phyloP scores from a whole-genome alignment of 1,140 invertebrate species.

The Caenorhabditis brenneri region DNA sequence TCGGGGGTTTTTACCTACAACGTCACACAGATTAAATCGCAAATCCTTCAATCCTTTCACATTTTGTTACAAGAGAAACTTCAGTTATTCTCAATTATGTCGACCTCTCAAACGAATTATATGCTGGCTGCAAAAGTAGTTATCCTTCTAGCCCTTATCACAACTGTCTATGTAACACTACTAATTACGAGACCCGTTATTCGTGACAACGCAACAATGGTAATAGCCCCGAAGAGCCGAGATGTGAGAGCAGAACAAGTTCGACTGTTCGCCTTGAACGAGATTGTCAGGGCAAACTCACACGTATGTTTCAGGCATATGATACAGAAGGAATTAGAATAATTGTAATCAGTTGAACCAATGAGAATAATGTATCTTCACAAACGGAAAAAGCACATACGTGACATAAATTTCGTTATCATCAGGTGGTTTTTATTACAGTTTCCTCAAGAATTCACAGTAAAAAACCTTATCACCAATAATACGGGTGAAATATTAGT shows the following conservation, averaged over 20 bases:
- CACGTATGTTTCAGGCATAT: neutral
- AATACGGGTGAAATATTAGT: too few species aligned
- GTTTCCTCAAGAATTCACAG: too few species aligned
- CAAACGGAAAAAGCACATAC: too few species aligned
- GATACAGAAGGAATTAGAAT: too few species aligned
- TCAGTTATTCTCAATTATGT: neutral
- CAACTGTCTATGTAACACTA: neutral
- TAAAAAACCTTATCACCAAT: too few species aligned
- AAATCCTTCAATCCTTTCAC: slow-evolving; percentile 1
- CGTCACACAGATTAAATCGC: neutral
- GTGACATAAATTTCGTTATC: too few species aligned
- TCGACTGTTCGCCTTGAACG: neutral
- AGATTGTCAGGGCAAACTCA: neutral
- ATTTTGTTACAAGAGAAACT: neutral
- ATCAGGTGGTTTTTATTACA: too few species aligned
- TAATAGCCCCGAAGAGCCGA: neutral
- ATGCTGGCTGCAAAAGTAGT: neutral
- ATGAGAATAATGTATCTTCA: too few species aligned
- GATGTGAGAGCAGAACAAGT: neutral
- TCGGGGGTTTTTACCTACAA: neutral
- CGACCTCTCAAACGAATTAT: neutral
- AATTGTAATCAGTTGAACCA: too few species aligned
- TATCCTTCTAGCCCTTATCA: neutral
- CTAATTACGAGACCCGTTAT: neutral
- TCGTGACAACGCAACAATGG: neutral